Evolutionary conservation across 1,140 invertebrate genomes (phyloP), one percentile per base, ranked within the genome.

Genomic region (Cherax destructor): DNA sequence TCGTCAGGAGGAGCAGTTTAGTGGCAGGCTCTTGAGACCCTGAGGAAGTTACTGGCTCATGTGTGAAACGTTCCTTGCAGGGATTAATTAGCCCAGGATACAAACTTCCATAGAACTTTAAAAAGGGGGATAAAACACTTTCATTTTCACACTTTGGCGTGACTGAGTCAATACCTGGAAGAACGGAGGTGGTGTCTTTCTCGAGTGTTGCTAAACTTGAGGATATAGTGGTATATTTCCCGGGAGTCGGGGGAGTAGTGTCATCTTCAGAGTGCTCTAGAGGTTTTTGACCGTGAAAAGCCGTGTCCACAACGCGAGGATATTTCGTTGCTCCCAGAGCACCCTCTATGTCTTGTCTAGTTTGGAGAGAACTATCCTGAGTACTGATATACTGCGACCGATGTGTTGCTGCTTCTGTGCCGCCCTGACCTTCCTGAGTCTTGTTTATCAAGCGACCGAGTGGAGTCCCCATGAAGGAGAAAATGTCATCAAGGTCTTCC

Each of bases 81-180:
- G 79, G 79, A 81, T 81, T 81, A 24, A 56, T 50, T 59, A 56
- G 7, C 4, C 79, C 79, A 24, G 79, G 50, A 52, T 47, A 81
- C 24, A 81, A 4, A 56, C 4, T 81, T 18, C 21, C 18, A 9
- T 81, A 56, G 4, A 81, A 56, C 24, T 56, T 50, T 0, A 81
- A n/a, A 21, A 81, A 6, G 24, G 79, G 13, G 24, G 79, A 81
- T 21, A 81, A 56, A 1, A 30, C 21, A 0, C 79, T 21, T 47
- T 21, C 21, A 2, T 56, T 30, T 7, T 56, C 79, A 56, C 79
- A 81, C 3, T 81, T 50, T 24, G n/a, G 21, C 24, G 50, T 52
- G 1, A 13, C 13, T 56, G 24, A 21, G 50, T 81, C 47, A 50
- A 30, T 24, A 30, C 13, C 11, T 65, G 61, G 61, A 11, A 65